Evolutionary conservation across 2,113 vertebrate species (phyloP), one percentile per base, ranked within the genome.

Genomic region (Corythaeola cristata): DNA sequence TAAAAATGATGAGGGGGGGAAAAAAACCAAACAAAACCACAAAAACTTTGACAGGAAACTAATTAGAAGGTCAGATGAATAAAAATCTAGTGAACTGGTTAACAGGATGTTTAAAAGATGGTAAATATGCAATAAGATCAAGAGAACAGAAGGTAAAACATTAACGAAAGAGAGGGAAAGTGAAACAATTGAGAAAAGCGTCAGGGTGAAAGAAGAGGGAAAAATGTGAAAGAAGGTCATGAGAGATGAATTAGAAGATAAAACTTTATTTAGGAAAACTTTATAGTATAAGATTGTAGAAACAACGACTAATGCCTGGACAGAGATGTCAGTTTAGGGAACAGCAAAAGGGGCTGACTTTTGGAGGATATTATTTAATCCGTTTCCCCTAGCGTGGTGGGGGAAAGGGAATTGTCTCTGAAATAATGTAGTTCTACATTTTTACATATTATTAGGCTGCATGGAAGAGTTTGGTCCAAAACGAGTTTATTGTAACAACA

Each of bases 331-430:
- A 23, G 17, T 21, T 72, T 8, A 63, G 23, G 35, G 21, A 63
- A n/a, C 1, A 63, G 32, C 3, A 1, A 47, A 63, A 33, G 32
- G 15, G 7, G 1, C 15, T 72, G 26, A 3, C 6, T 56, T 55
- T 52, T 32, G 1, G 13, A 44, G 59, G 39, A 6, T 30, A 5
- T 22, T 32, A 11, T 79, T 93, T 32, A 12, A 24, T 5, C 58
- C 72, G 5, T 44, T 76, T 92, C 32, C 52, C 10, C 11, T 13
- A 22, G 2, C 2, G 3, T 4, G 2, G 2, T 74, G 45, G 16
- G 21, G 27, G 18, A 77, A 56, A 12, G 35, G 44, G 33, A 58
- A 12, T 18, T 71, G 30, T 28, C 28, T 78, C 37, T 82, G 56
- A n/a, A 74, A 71, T 50, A 13, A 13, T 19, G 8, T 19, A 22